phyloP scores from a whole-genome alignment of 2,797 vertebrate species.

The Menidia menidia region DNA sequence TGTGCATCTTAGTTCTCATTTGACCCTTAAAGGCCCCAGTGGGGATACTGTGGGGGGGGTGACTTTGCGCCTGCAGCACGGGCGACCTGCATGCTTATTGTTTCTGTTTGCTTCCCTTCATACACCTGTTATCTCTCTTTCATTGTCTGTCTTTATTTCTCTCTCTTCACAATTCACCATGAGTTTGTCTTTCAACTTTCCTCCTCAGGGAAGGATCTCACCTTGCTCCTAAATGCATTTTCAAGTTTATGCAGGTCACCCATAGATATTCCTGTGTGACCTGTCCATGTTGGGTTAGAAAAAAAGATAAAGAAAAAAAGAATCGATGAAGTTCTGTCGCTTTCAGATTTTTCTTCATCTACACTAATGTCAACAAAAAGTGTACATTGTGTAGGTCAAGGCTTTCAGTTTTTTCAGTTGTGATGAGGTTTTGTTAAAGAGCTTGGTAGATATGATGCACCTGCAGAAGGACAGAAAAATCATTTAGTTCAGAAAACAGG shows the following conservation, averaged over 20 bases:
- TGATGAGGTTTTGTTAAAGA: constrained; percentile 31
- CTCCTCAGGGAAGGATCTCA: constrained; percentile 59
- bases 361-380: constrained; percentile 30
- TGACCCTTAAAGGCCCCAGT: constrained; percentile 65
- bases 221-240: constrained; percentile 40
- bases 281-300: constrained; percentile 16
- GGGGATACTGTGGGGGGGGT: constrained; percentile 55
- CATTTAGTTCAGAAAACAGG: not conserved
- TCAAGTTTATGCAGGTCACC: constrained; percentile 27
- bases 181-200: constrained; percentile 58
- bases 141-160: constrained; percentile 50
- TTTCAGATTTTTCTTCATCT: constrained; percentile 24
- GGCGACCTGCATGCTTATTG: constrained; percentile 68
- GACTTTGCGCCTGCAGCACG: constrained; percentile 71
- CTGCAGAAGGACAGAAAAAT: constrained; percentile 17
- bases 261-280: constrained; percentile 25
- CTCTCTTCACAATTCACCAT: constrained; percentile 27
- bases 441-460: constrained; percentile 23
- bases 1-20: constrained; percentile 53
- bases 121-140: constrained; percentile 57
- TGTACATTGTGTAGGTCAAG: constrained; percentile 33
- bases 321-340: constrained; percentile 54
- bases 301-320: constrained; percentile 20
- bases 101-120: constrained; percentile 41
- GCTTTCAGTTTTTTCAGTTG: constrained; percentile 6